A percentile compares a stretch with the other conserved stretches of the same genome.
Conservation (phyloP, 2,797 vertebrate genomes). For the Pristis pectinata region DNA sequence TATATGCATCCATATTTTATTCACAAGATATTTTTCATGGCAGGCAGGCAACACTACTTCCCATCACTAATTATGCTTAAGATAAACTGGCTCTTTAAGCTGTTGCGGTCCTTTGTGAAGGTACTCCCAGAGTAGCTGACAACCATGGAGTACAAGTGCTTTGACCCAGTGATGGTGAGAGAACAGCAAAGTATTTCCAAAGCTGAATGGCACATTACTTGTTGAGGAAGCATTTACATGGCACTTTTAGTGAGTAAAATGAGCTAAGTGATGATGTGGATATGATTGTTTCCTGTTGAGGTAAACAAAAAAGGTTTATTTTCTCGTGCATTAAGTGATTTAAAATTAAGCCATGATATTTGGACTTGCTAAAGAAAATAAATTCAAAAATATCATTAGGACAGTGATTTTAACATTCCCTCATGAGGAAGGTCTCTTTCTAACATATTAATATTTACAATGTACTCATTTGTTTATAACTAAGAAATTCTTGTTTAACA, state of each 20-base stretch:
- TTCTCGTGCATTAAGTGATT: neutral
- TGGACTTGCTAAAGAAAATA: neutral
- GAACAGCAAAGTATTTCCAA: no score
- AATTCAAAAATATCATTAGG: neutral
- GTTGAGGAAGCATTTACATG: neutral
- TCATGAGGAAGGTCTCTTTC: neutral
- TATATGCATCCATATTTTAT: no score
- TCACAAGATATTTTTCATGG: no score
- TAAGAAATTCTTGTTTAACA: neutral
- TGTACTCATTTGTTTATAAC: neutral
- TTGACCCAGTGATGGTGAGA: no score
- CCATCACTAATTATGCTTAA: no score
- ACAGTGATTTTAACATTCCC: neutral
- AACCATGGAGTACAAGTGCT: no score
- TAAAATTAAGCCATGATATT: neutral
- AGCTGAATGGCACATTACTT: no score
- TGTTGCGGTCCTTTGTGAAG: no score
- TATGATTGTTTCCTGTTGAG: neutral
- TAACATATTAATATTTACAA: neutral
- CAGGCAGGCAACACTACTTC: no score
- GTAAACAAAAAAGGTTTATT: neutral
- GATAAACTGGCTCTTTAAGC: no score
- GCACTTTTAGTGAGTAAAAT: neutral
- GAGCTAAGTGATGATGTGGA: neutral
- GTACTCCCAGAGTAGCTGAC: no score